Evolutionary conservation across 2,113 vertebrate species (phyloP).

Genomic region (Micromys minutus): DNA sequence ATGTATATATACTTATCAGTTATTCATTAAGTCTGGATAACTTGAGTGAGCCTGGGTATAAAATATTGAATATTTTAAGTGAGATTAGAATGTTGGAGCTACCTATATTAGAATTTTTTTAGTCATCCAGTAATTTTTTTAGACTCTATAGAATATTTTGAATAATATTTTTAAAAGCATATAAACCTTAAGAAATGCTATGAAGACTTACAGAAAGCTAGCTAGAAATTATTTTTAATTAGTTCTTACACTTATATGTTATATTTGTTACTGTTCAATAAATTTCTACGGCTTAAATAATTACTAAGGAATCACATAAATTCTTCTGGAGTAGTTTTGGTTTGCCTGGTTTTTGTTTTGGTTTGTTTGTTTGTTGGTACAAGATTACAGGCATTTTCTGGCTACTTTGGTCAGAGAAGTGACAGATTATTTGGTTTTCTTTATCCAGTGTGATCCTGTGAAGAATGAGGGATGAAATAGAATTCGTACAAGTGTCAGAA

Average conservation of each 20-base stretch:
- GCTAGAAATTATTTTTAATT: constrained; percentile 55
- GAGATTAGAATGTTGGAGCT: constrained; percentile 14
- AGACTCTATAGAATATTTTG: too few relatives aligned
- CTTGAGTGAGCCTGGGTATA: neutral
- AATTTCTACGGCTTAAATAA: constrained; percentile 60
- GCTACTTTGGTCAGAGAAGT: constrained; percentile 75
- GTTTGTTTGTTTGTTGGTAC: too few relatives aligned
- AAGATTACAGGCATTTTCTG: constrained; percentile 23
- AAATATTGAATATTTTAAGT: neutral
- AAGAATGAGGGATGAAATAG: constrained; percentile 22
- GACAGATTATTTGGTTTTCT: constrained; percentile 75
- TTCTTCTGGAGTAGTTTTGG: neutral
- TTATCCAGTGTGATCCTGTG: constrained; percentile 7
- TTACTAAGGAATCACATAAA: constrained; percentile 56
- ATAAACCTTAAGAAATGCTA: neutral
- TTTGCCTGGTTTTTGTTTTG: neutral
- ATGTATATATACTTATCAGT: neutral
- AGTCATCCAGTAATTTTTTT: neutral
- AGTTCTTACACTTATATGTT: constrained; percentile 16
- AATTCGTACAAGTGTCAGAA: constrained; percentile 62
- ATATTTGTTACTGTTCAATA: constrained; percentile 24
- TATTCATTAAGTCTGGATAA: neutral
- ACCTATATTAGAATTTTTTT: constrained; percentile 8
- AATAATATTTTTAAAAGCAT: neutral
- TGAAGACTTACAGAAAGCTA: constrained; percentile 38